phyloP scores from a whole-genome alignment of 2,888 invertebrate genomes.

The Trissolcus japonicus region DNA sequence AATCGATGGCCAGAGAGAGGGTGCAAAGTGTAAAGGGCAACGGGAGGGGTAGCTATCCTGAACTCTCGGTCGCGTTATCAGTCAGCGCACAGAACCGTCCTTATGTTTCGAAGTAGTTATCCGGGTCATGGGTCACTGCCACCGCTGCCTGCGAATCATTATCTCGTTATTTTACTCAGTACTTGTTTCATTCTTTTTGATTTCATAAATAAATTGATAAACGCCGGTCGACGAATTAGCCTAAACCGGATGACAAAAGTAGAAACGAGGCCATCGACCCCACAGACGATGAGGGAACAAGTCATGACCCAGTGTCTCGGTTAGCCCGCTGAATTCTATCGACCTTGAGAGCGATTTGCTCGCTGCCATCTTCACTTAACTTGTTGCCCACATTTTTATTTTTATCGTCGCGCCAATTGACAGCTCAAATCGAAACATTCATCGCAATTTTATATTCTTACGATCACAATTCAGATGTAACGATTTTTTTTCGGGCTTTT shows the following conservation, averaged over 20 bases:
- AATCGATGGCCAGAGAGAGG: slow-evolving; percentile 63
- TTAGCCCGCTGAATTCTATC: slow-evolving; percentile 52
- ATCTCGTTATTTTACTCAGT: slow-evolving; percentile 32
- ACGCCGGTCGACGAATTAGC: slow-evolving; percentile 29
- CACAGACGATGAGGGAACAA: slow-evolving; percentile 63
- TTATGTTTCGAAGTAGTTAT: slow-evolving; percentile 66
- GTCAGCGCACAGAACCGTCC: slow-evolving; percentile 62
- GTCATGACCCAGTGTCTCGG: slow-evolving; percentile 67
- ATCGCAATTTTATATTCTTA: background rate
- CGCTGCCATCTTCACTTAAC: slow-evolving; percentile 47
- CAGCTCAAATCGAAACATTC: slow-evolving; percentile 8
- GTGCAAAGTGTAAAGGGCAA: slow-evolving; percentile 68
- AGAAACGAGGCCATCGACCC: slow-evolving; percentile 66
- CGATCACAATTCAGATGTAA: too few species aligned
- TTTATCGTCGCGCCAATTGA: slow-evolving; percentile 18
- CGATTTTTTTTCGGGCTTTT: too few species aligned
- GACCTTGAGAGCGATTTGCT: slow-evolving; percentile 55
- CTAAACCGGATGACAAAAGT: slow-evolving; percentile 19
- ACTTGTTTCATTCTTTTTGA: slow-evolving; percentile 9
- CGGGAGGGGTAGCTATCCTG: slow-evolving; percentile 70
- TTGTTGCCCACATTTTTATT: slow-evolving; percentile 52
- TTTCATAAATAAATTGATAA: too few species aligned
- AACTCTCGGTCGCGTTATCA: slow-evolving; percentile 63
- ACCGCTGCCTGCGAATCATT: slow-evolving; percentile 64
- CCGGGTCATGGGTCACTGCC: slow-evolving; percentile 76